Evolutionary conservation across 2,797 vertebrate species (phyloP).

Genomic region (Zalophus californianus): DNA sequence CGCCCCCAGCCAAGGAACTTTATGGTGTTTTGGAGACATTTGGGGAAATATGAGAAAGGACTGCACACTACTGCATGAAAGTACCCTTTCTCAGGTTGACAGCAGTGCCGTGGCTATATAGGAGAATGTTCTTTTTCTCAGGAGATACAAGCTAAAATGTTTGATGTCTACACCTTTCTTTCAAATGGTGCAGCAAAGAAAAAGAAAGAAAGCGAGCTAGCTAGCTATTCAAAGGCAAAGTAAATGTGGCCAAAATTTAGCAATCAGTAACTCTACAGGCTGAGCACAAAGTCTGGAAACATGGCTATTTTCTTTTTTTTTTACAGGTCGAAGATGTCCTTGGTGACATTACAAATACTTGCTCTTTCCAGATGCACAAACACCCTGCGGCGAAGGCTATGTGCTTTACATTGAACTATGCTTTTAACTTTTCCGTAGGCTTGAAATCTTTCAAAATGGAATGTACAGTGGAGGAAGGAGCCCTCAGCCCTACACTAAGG

Average conservation of each 20-base stretch:
- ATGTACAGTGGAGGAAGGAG: neutral
- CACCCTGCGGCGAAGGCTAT: neutral
- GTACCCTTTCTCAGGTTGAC: neutral
- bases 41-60: neutral
- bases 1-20: neutral
- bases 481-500: neutral
- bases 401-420: neutral
- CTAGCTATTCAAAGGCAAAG: neutral
- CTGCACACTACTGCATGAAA: neutral
- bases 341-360: neutral
- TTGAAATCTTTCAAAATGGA: conserved; percentile 12
- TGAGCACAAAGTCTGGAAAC: neutral
- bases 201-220: neutral
- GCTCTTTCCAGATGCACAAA: neutral
- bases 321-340: neutral
- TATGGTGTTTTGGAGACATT: neutral
- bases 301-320: neutral
- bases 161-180: neutral
- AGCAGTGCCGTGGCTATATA: neutral
- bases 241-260: neutral
- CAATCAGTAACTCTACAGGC: neutral
- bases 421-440: neutral
- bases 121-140: neutral
- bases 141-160: neutral
- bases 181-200: neutral